phyloP scores from a whole-genome alignment of 53 echinoderm and acorn worm species.

The Zoroaster sp. region DNA sequence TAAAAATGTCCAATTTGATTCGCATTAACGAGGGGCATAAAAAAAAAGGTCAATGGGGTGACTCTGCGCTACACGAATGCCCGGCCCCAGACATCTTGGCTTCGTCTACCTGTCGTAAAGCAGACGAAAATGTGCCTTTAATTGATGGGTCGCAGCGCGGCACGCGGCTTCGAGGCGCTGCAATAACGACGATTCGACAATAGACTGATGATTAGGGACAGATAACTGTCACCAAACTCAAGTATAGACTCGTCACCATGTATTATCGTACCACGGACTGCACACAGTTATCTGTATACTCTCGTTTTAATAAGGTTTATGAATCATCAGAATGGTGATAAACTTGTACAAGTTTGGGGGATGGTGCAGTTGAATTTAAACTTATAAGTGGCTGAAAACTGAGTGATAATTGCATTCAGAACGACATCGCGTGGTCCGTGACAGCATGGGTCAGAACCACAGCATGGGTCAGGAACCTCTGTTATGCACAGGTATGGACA shows the following conservation, averaged over 20 bases:
- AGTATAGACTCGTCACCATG: slow-evolving; percentile 10
- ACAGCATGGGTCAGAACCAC: no score
- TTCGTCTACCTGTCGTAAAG: slow-evolving; percentile 32
- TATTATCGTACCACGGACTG: background rate
- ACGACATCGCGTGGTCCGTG: no score
- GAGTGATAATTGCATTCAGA: no score
- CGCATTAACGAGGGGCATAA: slow-evolving; percentile 19
- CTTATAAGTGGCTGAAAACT: background rate
- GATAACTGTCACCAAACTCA: slow-evolving; percentile 50
- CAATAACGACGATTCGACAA: slow-evolving; percentile 1
- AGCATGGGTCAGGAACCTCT: no score
- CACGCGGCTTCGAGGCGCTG: slow-evolving; percentile 44
- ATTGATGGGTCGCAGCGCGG: background rate
- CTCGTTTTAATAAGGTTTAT: background rate
- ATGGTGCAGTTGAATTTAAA: background rate
- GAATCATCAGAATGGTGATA: background rate
- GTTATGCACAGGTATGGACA: no score
- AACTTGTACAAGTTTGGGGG: background rate
- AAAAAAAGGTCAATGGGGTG: background rate
- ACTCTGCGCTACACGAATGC: background rate
- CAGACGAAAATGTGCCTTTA: slow-evolving; percentile 5
- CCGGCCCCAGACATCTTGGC: slow-evolving; percentile 12
- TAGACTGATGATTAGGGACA: slow-evolving; percentile 32
- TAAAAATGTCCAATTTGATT: slow-evolving; percentile 43
- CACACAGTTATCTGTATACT: background rate